phyloP scores from a whole-genome alignment of 2,797 vertebrate species.

The Esox lucius region DNA sequence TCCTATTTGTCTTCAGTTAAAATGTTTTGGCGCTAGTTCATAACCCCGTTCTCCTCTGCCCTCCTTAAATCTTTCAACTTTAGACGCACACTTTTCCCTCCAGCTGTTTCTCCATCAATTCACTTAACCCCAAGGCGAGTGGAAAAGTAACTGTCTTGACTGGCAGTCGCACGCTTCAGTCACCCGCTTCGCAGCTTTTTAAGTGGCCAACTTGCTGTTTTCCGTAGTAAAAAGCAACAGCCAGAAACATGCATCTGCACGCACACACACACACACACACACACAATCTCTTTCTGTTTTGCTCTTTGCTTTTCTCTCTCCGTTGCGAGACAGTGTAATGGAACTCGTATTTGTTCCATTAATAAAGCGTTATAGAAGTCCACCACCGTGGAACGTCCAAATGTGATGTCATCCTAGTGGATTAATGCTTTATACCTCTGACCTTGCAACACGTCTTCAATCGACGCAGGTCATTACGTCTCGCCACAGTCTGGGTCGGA shows the following conservation, averaged over 20 bases:
- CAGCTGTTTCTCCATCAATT: not conserved
- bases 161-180: conserved; percentile 3
- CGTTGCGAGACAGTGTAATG: conserved; percentile 17
- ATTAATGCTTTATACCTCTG: not conserved
- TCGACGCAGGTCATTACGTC: not conserved
- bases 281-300: conserved; percentile 1
- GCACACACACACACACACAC: not conserved
- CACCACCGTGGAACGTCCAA: conserved; percentile 28
- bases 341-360: conserved; percentile 17
- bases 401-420: conserved; percentile 28
- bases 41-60: not conserved
- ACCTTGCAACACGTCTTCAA: not conserved
- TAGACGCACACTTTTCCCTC: not conserved
- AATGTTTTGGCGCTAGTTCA: not conserved
- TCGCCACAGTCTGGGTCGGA: too few species aligned
- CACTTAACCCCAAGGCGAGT: not conserved
- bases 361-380: conserved; percentile 38
- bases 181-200: conserved; percentile 29
- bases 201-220: conserved; percentile 36
- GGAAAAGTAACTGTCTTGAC: not conserved
- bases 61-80: not conserved
- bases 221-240: conserved; percentile 34
- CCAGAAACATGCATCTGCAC: conserved; percentile 13
- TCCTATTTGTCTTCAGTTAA: too few species aligned
- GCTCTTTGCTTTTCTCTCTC: too few species aligned